Conservation (phyloP, 1,140 invertebrate species). For the Drosophila elegans region DNA sequence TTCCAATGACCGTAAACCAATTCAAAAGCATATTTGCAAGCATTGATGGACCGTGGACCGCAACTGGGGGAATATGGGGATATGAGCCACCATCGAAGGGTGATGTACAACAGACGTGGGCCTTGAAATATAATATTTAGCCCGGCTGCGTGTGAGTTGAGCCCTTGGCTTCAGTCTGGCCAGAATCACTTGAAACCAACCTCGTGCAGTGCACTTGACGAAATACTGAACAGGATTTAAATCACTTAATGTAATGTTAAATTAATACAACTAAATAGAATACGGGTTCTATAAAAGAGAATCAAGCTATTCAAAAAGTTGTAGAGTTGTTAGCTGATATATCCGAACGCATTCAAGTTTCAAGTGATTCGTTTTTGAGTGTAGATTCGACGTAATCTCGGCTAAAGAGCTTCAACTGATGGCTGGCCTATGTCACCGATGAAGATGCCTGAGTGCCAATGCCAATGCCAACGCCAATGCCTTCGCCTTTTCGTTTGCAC, state of each 20-base stretch:
- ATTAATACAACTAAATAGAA: no score
- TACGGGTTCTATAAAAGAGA: no score
- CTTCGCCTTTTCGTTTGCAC: conserved; percentile 44
- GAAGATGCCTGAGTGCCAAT: conserved; percentile 36
- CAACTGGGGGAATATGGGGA: conserved; percentile 10
- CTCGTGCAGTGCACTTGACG: conserved; percentile 38
- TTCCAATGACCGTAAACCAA: conserved; percentile 78
- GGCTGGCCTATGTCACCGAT: conserved; percentile 52
- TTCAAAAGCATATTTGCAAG: conserved; percentile 82
- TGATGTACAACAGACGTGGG: conserved; percentile 44
- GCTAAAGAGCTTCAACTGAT: conserved; percentile 17
- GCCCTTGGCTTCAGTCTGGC: conserved; percentile 30
- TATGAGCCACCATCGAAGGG: conserved; percentile 2
- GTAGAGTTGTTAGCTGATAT: not conserved
- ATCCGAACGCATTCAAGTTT: no score
- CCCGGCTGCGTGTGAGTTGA: conserved; percentile 51
- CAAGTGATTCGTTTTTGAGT: conserved; percentile 1
- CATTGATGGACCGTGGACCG: conserved; percentile 67
- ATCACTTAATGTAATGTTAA: no score
- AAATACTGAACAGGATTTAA: not conserved
- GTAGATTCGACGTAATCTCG: conserved; percentile 15
- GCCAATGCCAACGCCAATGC: conserved; percentile 16
- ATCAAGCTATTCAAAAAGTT: no score
- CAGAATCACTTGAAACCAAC: conserved; percentile 64
- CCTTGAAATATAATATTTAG: conserved; percentile 76